Conservation (phyloP, 2,888 invertebrate genomes). For the Eupithecia abbreviata region DNA sequence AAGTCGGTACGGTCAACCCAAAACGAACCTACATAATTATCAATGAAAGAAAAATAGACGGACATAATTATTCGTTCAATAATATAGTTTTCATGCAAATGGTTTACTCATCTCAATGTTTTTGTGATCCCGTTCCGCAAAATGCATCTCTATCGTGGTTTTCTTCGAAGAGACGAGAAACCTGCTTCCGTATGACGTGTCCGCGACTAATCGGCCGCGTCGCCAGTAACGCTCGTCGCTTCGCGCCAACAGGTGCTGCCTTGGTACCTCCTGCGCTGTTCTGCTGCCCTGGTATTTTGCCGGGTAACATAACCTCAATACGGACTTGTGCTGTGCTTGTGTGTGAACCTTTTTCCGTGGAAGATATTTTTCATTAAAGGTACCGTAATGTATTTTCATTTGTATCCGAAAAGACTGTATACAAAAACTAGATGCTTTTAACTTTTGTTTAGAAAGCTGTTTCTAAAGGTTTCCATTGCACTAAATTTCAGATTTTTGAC, state of each 20-base stretch:
- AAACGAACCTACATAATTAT: not conserved
- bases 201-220: conserved; percentile 72
- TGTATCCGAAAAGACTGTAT: not conserved
- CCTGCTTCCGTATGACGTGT: conserved; percentile 82
- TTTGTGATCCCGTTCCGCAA: conserved; percentile 53
- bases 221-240: conserved; percentile 78
- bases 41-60: not conserved
- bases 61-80: not conserved
- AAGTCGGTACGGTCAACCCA: not conserved
- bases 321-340: conserved; percentile 60
- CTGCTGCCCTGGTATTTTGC: conserved; percentile 62
- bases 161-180: conserved; percentile 73
- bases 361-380: conserved; percentile 2
- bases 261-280: conserved; percentile 58
- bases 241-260: conserved; percentile 76
- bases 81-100: conserved; percentile 17
- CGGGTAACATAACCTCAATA: conserved; percentile 54
- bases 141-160: conserved; percentile 65
- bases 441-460: not conserved
- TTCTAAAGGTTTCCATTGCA: not conserved
- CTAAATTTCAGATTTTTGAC: not conserved
- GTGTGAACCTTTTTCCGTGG: conserved; percentile 35
- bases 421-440: not conserved
- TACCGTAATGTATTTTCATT: not conserved
- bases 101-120: conserved; percentile 11